phyloP scores from a whole-genome alignment of 2,888 invertebrate species.

The Teleogryllus oceanicus region DNA sequence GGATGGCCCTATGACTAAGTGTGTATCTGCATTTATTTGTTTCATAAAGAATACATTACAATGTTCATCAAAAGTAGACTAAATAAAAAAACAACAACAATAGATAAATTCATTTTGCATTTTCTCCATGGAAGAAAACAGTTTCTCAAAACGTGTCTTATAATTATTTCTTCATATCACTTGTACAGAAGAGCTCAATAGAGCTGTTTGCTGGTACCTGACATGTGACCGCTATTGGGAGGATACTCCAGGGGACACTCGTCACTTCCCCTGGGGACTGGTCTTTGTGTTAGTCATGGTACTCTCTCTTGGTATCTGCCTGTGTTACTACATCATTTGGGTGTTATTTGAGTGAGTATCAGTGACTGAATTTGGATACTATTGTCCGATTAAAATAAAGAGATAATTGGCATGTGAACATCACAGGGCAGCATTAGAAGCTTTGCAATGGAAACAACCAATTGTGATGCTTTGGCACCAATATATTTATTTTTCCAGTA shows the following conservation, averaged over 20 bases:
- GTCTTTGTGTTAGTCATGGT: constrained; percentile 75
- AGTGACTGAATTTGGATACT: no score
- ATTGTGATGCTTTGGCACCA: no score
- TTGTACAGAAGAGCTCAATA: constrained; percentile 74
- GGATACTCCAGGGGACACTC: constrained; percentile 67
- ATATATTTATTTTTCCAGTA: background rate
- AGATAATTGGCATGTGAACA: no score
- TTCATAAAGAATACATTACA: no score
- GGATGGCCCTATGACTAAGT: no score
- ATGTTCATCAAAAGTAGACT: no score
- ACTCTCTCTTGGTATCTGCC: constrained; percentile 75
- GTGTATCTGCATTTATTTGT: no score
- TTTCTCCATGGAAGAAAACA: no score
- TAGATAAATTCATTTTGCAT: background rate
- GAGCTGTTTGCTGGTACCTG: constrained; percentile 86
- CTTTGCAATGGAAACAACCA: no score
- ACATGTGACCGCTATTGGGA: constrained; percentile 92
- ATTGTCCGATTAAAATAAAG: no score
- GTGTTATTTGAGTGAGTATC: constrained; percentile 82
- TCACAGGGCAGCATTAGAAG: no score
- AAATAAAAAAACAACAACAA: background rate
- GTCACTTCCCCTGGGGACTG: constrained; percentile 78
- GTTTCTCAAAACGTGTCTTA: no score
- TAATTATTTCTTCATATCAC: background rate
- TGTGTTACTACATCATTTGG: constrained; percentile 91